These are phyloP conservation scores for Temnothorax unifasciatus DNA, from an alignment of 2,888 invertebrate genomes.

Conservation along the genomic window DNA sequence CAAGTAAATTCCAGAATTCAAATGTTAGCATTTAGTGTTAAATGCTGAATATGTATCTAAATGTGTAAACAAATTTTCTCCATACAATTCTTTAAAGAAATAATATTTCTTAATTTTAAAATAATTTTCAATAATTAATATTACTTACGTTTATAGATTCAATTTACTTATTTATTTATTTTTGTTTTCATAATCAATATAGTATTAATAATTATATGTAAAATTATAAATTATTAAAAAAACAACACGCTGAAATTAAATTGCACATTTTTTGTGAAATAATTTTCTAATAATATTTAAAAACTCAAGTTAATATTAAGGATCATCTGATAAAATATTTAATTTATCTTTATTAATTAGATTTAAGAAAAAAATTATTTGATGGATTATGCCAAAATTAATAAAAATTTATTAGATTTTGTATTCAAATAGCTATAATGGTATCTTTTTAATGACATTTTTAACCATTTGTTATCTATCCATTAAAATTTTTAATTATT, in stretches of 20 bases:
- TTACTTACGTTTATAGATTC: neutral
- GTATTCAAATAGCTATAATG: neutral
- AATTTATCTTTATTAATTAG: neutral
- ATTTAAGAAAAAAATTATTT: neutral
- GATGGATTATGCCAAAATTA: neutral
- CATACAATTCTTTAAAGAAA: neutral
- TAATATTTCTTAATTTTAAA: neutral
- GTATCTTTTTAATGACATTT: neutral
- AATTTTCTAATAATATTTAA: neutral
- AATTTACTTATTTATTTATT: neutral
- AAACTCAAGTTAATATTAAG: neutral
- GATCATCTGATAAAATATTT: neutral
- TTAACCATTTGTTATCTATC: neutral
- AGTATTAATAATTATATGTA: neutral
- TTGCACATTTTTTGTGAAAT: neutral
- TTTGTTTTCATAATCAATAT: neutral
- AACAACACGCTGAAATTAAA: neutral
- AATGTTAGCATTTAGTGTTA: neutral
- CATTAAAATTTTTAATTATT: conserved; percentile 6
- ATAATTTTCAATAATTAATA: neutral
- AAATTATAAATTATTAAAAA: neutral
- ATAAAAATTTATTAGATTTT: neutral
- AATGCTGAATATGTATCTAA: neutral
- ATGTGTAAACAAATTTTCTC: neutral
- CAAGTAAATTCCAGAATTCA: neutral